A percentile compares a stretch with the other conserved stretches of the same genome.
These are phyloP conservation scores for Pollachius pollachius DNA, from an alignment of 2,113 vertebrate species.

Conservation along the genomic window DNA sequence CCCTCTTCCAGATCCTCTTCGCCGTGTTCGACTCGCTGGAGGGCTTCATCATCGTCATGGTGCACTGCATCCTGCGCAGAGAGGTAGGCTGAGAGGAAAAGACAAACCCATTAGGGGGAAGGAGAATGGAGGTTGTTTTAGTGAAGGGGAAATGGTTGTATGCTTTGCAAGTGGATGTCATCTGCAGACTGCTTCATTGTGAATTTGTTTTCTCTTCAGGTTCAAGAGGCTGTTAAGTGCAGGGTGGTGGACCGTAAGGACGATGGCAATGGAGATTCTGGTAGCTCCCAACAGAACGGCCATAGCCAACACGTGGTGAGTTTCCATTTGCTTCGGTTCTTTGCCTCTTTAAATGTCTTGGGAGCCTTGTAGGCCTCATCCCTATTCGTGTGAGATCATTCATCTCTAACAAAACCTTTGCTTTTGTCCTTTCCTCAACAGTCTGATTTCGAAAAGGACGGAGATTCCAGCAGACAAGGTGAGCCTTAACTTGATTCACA, in stretches of 20 bases:
- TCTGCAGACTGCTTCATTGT: constrained; percentile 11
- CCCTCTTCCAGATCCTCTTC: constrained; percentile 98
- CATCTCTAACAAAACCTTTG: constrained; percentile 43
- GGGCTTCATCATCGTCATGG: constrained; percentile 98
- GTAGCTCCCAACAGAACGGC: constrained; percentile 92
- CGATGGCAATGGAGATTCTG: constrained; percentile 93
- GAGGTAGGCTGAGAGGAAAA: constrained; percentile 76
- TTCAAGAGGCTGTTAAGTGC: constrained; percentile 97
- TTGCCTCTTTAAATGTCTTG: constrained; percentile 62
- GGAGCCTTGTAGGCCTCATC: constrained; percentile 49
- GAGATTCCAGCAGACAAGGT: constrained; percentile 97
- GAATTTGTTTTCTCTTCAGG: constrained; percentile 68
- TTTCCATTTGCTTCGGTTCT: constrained; percentile 44
- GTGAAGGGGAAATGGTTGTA: constrained; percentile 11
- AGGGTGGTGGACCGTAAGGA: constrained; percentile 95
- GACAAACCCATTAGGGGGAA: background rate
- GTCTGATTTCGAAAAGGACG: constrained; percentile 97
- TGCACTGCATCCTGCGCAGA: constrained; percentile 93
- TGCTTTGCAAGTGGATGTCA: background rate
- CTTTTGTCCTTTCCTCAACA: constrained; percentile 68
- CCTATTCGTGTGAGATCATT: constrained; percentile 48
- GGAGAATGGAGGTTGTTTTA: background rate
- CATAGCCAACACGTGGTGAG: constrained; percentile 94
- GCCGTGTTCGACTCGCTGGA: constrained; percentile 97
- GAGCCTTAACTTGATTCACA: constrained; percentile 55